Evolutionary conservation across 2,113 vertebrate genomes (phyloP).

Genomic region (Daphoenositta chrysoptera): DNA sequence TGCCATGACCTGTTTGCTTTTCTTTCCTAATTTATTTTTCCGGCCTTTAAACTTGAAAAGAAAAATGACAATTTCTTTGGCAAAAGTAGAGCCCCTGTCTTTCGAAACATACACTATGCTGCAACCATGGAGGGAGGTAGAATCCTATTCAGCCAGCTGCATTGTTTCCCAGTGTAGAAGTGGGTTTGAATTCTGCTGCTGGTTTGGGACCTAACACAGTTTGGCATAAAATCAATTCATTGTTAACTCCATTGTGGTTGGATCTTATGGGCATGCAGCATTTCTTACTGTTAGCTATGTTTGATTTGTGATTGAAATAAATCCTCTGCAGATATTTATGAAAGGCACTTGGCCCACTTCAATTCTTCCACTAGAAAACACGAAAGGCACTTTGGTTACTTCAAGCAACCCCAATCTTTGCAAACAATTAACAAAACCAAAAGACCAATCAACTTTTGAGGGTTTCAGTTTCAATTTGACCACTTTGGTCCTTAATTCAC

Average conservation of each 20-base stretch:
- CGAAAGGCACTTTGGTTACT: neutral
- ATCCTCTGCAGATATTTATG: neutral
- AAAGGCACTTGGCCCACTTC: neutral
- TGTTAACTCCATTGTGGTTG: constrained; percentile 35
- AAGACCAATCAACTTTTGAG: neutral
- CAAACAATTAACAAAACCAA: neutral
- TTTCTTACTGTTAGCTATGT: neutral
- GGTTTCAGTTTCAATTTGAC: neutral
- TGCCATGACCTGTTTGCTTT: neutral
- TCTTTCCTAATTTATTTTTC: neutral
- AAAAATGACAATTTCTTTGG: neutral
- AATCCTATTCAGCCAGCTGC: neutral
- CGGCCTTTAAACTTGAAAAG: neutral
- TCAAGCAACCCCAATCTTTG: neutral
- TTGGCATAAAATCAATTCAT: constrained; percentile 54
- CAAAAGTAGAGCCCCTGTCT: neutral
- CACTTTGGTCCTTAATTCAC: neutral
- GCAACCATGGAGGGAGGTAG: neutral
- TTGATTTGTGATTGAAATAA: constrained; percentile 18
- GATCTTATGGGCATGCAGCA: neutral
- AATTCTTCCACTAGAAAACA: neutral
- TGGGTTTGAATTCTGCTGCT: constrained; percentile 30
- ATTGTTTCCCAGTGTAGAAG: neutral
- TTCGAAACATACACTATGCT: neutral
- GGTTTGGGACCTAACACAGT: neutral